phyloP scores from a whole-genome alignment of 2,113 vertebrate species.

The Clarias macrocephalus region DNA sequence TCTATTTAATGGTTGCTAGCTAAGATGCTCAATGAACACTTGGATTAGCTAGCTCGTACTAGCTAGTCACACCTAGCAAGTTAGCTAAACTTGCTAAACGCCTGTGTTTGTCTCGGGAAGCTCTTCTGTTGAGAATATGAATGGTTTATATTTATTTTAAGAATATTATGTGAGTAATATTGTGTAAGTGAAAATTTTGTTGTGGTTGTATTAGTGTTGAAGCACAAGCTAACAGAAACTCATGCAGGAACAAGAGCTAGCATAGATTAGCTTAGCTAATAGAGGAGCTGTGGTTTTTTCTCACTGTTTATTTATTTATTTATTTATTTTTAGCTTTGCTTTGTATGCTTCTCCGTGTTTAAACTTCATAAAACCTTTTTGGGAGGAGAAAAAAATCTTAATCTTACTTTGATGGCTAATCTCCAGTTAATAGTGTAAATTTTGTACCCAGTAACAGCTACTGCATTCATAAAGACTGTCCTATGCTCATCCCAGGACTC shows the following conservation, averaged over 20 bases:
- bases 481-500: background rate
- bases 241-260: background rate
- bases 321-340: background rate
- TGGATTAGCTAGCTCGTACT: too few species aligned
- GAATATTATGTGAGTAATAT: background rate
- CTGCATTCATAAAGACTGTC: background rate
- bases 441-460: background rate
- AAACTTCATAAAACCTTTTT: too few species aligned
- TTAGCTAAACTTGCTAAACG: background rate
- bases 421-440: background rate
- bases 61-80: background rate
- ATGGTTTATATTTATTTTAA: background rate
- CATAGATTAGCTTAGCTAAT: background rate
- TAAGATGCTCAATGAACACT: too few species aligned
- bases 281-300: background rate
- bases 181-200: background rate
- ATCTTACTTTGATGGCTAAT: background rate
- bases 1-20: background rate
- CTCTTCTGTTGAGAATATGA: too few species aligned
- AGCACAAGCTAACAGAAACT: too few species aligned
- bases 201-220: background rate
- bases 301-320: background rate
- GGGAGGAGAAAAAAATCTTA: background rate
- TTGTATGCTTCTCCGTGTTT: background rate
- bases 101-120: background rate